These are phyloP conservation scores for Melierax canorus DNA, from an alignment of 2,113 vertebrate genomes.

Conservation along the genomic window DNA sequence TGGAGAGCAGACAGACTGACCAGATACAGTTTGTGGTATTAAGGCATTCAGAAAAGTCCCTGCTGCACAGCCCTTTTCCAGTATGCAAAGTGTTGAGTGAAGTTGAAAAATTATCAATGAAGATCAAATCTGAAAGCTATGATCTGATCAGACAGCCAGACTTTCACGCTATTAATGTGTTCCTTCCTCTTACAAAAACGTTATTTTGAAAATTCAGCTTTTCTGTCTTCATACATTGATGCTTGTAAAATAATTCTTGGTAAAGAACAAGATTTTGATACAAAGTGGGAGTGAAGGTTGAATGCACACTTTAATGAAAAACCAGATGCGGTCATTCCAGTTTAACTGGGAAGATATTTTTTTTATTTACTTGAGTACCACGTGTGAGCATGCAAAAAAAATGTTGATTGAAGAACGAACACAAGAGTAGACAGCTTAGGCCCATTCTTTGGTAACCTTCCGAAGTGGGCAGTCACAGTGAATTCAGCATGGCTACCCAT, in stretches of 20 bases:
- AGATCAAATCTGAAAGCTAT: conserved; percentile 41
- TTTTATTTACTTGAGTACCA: background rate
- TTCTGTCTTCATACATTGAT: background rate
- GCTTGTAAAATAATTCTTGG: background rate
- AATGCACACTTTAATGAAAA: background rate
- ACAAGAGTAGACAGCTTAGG: background rate
- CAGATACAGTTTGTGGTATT: conserved; percentile 69
- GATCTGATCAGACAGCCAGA: conserved; percentile 49
- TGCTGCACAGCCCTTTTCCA: conserved; percentile 12
- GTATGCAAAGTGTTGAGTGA: conserved; percentile 46
- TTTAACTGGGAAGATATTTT: background rate
- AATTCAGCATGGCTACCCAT: background rate
- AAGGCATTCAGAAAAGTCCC: conserved; percentile 58
- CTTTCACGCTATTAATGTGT: conserved; percentile 6
- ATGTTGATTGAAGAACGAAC: background rate
- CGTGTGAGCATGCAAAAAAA: background rate
- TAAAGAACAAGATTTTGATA: conserved; percentile 15
- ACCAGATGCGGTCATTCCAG: background rate
- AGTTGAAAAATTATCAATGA: conserved; percentile 41
- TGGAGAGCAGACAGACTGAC: conserved; percentile 64
- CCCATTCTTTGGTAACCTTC: background rate
- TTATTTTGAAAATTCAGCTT: conserved; percentile 17
- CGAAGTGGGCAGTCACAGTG: background rate
- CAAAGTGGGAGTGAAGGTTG: background rate
- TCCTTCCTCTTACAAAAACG: background rate